phyloP scores from a whole-genome alignment of 2,113 vertebrate species.

The Anthoscopus minutus region DNA sequence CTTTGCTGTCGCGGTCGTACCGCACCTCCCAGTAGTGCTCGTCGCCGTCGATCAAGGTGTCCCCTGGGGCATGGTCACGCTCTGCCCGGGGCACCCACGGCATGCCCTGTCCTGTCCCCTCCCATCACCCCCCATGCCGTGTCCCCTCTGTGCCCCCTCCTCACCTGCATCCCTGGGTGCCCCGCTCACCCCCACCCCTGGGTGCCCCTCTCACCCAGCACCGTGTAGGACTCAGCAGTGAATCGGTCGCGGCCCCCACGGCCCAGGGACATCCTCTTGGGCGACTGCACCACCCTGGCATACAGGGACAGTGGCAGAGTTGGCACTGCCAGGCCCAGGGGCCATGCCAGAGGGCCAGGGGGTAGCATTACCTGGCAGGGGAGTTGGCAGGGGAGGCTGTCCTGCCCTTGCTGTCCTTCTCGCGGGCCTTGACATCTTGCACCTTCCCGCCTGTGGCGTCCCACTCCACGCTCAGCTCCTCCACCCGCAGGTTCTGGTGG shows the following conservation, averaged over 20 bases:
- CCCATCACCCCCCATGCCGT: no score
- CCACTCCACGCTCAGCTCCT: constrained; percentile 91
- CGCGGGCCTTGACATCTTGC: constrained; percentile 82
- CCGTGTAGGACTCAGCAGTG: constrained; percentile 94
- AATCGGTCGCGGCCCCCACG: constrained; percentile 87
- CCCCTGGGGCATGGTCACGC: constrained; percentile 60
- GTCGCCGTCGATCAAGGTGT: constrained; percentile 84
- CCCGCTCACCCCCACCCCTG: background rate
- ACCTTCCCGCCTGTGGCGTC: constrained; percentile 90
- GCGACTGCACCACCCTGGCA: constrained; percentile 83
- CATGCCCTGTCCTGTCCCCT: background rate
- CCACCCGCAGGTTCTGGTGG: constrained; percentile 95
- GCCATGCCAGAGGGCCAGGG: rapidly evolving
- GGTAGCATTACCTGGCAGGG: constrained; percentile 79
- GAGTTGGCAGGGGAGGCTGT: constrained; percentile 90
- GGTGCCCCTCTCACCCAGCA: constrained; percentile 78
- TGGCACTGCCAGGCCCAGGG: background rate
- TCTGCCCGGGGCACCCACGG: background rate
- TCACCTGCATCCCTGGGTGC: background rate
- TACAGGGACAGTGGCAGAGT: background rate
- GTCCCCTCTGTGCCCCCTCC: background rate
- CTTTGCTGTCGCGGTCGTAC: constrained; percentile 92
- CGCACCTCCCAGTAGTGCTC: constrained; percentile 95
- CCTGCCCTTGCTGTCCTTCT: constrained; percentile 86
- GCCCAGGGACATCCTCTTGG: constrained; percentile 83